phyloP scores from a whole-genome alignment of 2,888 invertebrate genomes.

The Andrena camellia region DNA sequence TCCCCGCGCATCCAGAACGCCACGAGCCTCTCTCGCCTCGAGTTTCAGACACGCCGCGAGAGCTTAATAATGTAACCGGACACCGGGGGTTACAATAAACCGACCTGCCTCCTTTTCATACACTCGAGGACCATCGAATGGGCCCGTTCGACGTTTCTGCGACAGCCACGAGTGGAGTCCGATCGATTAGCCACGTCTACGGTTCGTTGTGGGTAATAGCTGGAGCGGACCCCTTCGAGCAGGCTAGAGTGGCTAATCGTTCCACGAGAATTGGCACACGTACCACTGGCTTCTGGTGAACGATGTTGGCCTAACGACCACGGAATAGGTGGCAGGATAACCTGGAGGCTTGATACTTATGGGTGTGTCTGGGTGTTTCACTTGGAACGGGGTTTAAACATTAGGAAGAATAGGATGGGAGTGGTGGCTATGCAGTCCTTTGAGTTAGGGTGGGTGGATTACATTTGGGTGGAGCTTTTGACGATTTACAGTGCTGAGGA shows the following conservation, averaged over 20 bases:
- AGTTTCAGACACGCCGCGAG: constrained; percentile 74
- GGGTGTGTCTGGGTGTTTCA: neutral
- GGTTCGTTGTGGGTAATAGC: constrained; percentile 63
- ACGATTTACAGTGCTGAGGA: neutral
- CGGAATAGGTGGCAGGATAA: neutral
- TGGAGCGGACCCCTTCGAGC: constrained; percentile 25
- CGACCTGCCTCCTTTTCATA: constrained; percentile 49
- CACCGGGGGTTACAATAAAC: constrained; percentile 70
- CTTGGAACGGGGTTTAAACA: neutral
- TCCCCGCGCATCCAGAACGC: constrained; percentile 49
- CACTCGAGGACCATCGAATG: constrained; percentile 32
- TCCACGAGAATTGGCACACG: constrained; percentile 56
- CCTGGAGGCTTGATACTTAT: neutral
- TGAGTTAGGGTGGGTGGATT: neutral
- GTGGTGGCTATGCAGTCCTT: neutral
- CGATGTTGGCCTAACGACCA: neutral
- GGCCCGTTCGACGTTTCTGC: neutral
- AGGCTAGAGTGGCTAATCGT: constrained; percentile 49
- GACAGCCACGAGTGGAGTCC: constrained; percentile 26
- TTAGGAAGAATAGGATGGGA: neutral
- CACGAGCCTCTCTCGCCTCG: constrained; percentile 57
- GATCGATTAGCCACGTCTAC: constrained; percentile 67
- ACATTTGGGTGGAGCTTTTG: neutral
- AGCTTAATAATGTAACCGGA: constrained; percentile 72
- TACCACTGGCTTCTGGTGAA: constrained; percentile 47